phyloP scores from a whole-genome alignment of 1,140 invertebrate genomes.

The Leguminivora glycinivorella region DNA sequence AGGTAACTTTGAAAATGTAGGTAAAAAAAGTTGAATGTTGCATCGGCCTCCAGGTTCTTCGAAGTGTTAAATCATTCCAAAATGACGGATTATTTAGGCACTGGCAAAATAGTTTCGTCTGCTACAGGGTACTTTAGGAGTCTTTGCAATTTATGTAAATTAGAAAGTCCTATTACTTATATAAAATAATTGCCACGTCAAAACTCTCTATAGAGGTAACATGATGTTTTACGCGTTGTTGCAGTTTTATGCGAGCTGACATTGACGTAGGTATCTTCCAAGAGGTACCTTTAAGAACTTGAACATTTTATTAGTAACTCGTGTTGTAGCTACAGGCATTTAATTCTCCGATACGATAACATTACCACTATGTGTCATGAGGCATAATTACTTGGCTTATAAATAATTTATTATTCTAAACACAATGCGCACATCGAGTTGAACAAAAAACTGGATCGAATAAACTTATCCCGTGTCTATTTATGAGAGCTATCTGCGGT shows the following conservation, averaged over 20 bases:
- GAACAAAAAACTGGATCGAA: slow-evolving; percentile 18
- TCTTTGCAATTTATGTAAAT: too few relatives aligned
- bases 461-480: slow-evolving; percentile 45
- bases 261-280: not conserved
- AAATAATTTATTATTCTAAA: slow-evolving; percentile 18
- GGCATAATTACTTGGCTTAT: slow-evolving; percentile 6
- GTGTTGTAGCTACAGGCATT: slow-evolving; percentile 14
- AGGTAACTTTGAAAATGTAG: too few relatives aligned
- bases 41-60: too few relatives aligned
- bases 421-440: slow-evolving; percentile 14
- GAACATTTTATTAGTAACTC: not conserved
- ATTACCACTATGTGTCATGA: slow-evolving; percentile 24
- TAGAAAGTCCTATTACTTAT: too few relatives aligned
- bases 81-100: too few relatives aligned
- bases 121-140: too few relatives aligned
- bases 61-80: too few relatives aligned
- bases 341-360: slow-evolving; percentile 9
- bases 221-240: not conserved
- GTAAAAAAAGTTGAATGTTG: too few relatives aligned
- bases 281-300: not conserved
- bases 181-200: not conserved
- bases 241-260: not conserved
- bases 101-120: too few relatives aligned
- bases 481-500: slow-evolving; percentile 41
- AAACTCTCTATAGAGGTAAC: not conserved